phyloP scores from a whole-genome alignment of 2,888 invertebrate species.

The Zygogramma bicolorata region DNA sequence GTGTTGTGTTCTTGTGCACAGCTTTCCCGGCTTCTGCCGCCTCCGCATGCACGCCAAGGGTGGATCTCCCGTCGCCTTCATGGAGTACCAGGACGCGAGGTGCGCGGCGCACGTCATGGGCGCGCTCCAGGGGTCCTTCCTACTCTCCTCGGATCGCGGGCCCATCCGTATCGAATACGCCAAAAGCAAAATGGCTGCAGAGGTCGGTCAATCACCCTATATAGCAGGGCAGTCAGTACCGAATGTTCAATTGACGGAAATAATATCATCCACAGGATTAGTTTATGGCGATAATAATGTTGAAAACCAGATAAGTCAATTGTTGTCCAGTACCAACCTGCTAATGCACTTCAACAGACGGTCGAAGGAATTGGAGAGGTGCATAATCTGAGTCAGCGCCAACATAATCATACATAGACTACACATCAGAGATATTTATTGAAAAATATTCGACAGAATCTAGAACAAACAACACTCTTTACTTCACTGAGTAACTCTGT shows the following conservation, averaged over 20 bases:
- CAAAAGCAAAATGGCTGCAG: slow-evolving; percentile 97
- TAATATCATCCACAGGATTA: no score
- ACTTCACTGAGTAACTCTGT: no score
- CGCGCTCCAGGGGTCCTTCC: slow-evolving; percentile 94
- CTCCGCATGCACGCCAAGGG: slow-evolving; percentile 94
- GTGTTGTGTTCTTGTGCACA: slow-evolving; percentile 73
- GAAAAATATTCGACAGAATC: no score
- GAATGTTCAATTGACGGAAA: not conserved
- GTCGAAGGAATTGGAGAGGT: no score
- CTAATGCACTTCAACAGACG: no score
- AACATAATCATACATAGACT: no score
- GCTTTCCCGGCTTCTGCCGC: slow-evolving; percentile 98
- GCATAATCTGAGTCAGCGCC: no score
- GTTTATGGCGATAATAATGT: no score
- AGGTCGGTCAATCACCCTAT: slow-evolving; percentile 32
- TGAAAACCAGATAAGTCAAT: no score
- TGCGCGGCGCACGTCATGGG: slow-evolving; percentile 94
- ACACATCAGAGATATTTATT: no score
- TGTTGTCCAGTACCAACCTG: no score
- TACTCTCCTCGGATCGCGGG: slow-evolving; percentile 95
- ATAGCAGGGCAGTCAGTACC: not conserved
- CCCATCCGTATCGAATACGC: slow-evolving; percentile 99
- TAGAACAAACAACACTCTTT: no score
- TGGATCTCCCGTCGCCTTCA: slow-evolving; percentile 95
- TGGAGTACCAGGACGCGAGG: slow-evolving; percentile 94